Evolutionary conservation across 2,888 invertebrate genomes (phyloP).

Genomic region (Eristalis arbustorum): DNA sequence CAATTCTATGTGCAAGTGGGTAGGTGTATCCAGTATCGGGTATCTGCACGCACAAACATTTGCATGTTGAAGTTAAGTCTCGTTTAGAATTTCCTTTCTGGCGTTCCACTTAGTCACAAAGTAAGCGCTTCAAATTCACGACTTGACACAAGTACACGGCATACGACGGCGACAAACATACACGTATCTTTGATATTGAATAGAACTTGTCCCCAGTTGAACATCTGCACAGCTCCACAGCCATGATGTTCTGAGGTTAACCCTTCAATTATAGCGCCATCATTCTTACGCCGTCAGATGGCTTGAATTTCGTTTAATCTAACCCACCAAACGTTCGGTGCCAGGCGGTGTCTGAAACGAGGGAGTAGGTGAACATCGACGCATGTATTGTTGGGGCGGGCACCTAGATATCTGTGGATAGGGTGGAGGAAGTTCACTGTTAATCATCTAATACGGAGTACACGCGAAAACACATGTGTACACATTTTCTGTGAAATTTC

Average conservation of each 20-base stretch:
- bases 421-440: conserved; percentile 57
- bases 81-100: background rate
- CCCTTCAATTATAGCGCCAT: conserved; percentile 61
- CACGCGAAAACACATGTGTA: conserved; percentile 10
- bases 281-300: conserved; percentile 50
- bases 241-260: conserved; percentile 52
- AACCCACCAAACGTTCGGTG: conserved; percentile 34
- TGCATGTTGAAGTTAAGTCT: background rate
- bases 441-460: conserved; percentile 15
- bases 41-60: background rate
- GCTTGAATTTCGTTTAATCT: conserved; percentile 48
- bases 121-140: too few species aligned
- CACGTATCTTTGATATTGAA: background rate
- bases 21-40: background rate
- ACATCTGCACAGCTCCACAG: conserved; percentile 18
- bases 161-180: background rate
- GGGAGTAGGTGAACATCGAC: background rate
- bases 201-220: background rate
- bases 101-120: too few species aligned
- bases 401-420: background rate
- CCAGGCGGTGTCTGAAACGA: conserved; percentile 19
- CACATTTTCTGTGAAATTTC: conserved; percentile 7
- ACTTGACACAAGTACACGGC: background rate
- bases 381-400: background rate
- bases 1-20: too few species aligned